Conservation (phyloP, 1,140 invertebrate species). For the Mycetomoellerius zeteki region DNA sequence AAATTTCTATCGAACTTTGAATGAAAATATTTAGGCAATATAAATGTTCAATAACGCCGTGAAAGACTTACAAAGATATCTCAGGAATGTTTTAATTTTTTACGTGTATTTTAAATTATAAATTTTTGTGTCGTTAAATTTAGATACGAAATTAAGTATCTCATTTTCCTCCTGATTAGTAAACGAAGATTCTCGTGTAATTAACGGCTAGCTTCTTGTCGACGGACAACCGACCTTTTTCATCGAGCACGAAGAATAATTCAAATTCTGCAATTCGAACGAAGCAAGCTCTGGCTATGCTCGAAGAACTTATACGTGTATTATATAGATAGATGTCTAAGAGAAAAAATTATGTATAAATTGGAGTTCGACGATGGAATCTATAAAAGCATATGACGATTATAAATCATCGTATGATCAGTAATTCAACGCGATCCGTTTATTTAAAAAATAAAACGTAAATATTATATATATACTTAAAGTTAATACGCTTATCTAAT, state of each 20-base stretch:
- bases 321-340: constrained; percentile 72
- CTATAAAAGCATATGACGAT: neutral
- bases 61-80: neutral
- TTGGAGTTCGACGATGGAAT: constrained; percentile 66
- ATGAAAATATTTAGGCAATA: neutral
- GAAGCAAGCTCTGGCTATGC: constrained; percentile 26
- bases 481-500: constrained; percentile 24
- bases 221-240: constrained; percentile 13
- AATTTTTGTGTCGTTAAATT: neutral
- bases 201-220: constrained; percentile 14
- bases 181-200: neutral
- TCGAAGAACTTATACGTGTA: constrained; percentile 62
- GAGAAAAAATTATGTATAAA: constrained; percentile 61
- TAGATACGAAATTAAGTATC: neutral
- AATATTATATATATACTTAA: neutral
- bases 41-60: neutral
- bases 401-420: neutral
- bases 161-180: neutral
- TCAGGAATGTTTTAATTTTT: neutral
- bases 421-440: neutral
- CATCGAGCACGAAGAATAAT: neutral
- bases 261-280: constrained; percentile 20
- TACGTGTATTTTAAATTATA: neutral
- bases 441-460: constrained; percentile 4
- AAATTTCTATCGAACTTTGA: neutral